These are phyloP conservation scores for Bos javanicus DNA, from an alignment of 2,113 vertebrate species.

Conservation along the genomic window DNA sequence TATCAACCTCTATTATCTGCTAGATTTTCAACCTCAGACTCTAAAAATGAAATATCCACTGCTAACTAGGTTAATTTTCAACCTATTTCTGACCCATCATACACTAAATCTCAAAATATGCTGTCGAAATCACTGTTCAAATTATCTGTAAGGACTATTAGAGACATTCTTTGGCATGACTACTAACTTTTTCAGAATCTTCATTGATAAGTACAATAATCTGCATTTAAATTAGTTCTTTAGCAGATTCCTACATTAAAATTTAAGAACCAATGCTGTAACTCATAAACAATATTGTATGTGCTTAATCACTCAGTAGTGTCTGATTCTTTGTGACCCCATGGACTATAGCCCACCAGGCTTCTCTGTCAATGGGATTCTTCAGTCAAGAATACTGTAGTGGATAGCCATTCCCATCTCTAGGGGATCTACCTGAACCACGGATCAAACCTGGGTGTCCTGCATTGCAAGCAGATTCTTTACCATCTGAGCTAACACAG, in stretches of 20 bases:
- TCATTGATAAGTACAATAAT: constrained; percentile 20
- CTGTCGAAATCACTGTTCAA: not conserved
- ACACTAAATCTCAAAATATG: not conserved
- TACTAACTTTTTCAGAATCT: constrained; percentile 7
- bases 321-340: not conserved
- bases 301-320: not conserved
- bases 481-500: not conserved
- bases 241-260: not conserved
- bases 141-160: not conserved
- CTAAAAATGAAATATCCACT: not conserved
- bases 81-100: not conserved
- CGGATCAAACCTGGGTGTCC: not conserved
- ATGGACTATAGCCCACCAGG: not conserved
- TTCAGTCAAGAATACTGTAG: not conserved
- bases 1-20: not conserved
- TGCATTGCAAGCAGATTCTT: not conserved
- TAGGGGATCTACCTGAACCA: not conserved
- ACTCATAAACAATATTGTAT: not conserved
- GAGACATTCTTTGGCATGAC: not conserved
- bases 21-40: not conserved
- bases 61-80: not conserved
- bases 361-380: not conserved
- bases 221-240: constrained; percentile 38
- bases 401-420: not conserved
- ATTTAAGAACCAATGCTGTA: not conserved